These are phyloP conservation scores for Emydoidea blandingii DNA, from an alignment of 2,797 vertebrate genomes.

Conservation along the genomic window DNA sequence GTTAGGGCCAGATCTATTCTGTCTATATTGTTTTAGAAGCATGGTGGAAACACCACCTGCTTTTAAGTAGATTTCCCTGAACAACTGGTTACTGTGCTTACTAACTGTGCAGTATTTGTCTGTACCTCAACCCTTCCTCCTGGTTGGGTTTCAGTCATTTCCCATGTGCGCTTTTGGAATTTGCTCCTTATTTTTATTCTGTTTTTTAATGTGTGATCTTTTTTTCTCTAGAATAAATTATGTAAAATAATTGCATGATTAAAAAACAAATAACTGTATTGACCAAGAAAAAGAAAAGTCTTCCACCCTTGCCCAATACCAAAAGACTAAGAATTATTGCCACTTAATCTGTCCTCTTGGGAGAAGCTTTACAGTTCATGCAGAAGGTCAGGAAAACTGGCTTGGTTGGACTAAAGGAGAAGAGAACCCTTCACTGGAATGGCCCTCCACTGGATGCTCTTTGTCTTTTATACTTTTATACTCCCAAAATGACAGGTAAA, in stretches of 20 bases:
- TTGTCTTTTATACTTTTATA: too few species aligned
- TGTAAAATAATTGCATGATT: background rate
- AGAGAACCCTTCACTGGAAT: background rate
- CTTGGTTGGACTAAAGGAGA: background rate
- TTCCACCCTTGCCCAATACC: conserved; percentile 1
- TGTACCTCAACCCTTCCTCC: background rate
- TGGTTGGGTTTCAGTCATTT: conserved; percentile 10
- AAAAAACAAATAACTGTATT: conserved; percentile 31
- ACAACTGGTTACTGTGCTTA: background rate
- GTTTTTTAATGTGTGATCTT: conserved; percentile 16
- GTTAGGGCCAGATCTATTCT: too few species aligned
- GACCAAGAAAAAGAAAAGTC: conserved; percentile 11
- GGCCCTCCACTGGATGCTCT: background rate
- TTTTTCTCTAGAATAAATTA: conserved; percentile 17
- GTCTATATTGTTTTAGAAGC: too few species aligned
- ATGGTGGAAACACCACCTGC: too few species aligned
- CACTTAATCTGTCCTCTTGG: background rate
- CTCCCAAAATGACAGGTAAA: background rate
- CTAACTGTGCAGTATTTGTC: background rate
- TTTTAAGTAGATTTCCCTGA: too few species aligned
- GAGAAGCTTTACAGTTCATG: conserved; percentile 18
- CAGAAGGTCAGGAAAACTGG: conserved; percentile 35
- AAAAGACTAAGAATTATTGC: conserved; percentile 33
- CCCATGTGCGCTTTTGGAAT: background rate
- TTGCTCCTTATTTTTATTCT: background rate